Percentiles rank a stretch among this genome's conserved stretches.
phyloP scores from a whole-genome alignment of 2,797 vertebrate genomes.

The Hylomyscus alleni region DNA sequence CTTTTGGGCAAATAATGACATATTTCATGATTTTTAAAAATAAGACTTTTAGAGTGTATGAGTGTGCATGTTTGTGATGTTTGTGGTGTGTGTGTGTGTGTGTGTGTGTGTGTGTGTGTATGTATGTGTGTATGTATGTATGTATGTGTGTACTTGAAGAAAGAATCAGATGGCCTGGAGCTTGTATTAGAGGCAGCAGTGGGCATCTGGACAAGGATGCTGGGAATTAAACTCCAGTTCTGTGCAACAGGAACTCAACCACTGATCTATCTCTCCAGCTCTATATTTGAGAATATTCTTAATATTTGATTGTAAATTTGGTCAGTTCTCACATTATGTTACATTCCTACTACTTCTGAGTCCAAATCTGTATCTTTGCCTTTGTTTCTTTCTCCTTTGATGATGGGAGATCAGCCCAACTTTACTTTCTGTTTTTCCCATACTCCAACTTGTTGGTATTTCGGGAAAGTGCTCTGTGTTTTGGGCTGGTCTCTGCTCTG shows the following conservation, averaged over 20 bases:
- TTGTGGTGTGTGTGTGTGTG: not conserved
- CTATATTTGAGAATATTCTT: not conserved
- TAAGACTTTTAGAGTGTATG: not conserved
- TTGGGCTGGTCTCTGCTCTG: conserved; percentile 15
- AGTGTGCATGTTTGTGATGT: too few relatives aligned
- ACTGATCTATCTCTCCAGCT: not conserved
- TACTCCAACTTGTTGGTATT: not conserved
- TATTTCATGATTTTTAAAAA: not conserved
- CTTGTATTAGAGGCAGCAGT: too few relatives aligned
- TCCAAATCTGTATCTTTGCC: not conserved
- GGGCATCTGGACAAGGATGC: not conserved
- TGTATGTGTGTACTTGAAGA: too few relatives aligned
- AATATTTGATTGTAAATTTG: not conserved
- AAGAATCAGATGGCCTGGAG: not conserved
- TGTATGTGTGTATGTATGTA: not conserved
- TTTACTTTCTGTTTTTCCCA: not conserved
- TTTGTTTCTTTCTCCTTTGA: not conserved
- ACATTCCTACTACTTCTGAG: not conserved
- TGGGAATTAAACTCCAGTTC: not conserved
- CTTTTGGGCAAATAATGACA: not conserved
- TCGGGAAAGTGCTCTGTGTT: not conserved
- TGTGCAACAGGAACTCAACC: not conserved
- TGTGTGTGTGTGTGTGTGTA: not conserved
- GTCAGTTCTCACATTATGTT: not conserved
- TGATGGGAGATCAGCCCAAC: not conserved